Base-by-base conservation (phyloP, 2,888 invertebrate genomes). In the Zygogramma bicolorata region DNA sequence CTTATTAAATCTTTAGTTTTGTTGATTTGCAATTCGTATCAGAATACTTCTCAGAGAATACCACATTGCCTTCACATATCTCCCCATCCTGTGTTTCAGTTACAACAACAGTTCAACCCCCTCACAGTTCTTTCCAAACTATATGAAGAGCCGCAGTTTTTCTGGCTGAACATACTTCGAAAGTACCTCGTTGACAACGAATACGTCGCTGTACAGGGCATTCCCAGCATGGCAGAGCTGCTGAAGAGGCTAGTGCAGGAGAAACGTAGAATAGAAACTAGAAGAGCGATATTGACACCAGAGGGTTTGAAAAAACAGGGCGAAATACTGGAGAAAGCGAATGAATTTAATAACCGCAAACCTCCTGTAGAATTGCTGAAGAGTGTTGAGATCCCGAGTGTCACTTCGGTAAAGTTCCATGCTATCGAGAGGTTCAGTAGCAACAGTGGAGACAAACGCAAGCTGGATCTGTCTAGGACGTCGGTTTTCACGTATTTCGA, bases 401-500 rank as follows among this genome's bases (percentile, higher is more conserved):
- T 93, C 57, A 90, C 91, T 61, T 90, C 90, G 2, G 93, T 97
- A 68, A 90, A 92, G 80, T 94, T 93, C 82, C 93, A 93, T 86
- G 85, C 88, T 70, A 89, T 88, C 20, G 75, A 73, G 3, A 77
- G 87, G 31, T 91, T 88, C 77, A 86, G 87, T 13, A 87, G 88
- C 22, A 88, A 86, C 49, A 84, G 84, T 13, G 60, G 75, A 15
- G 74, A 88, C 38, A 88, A 88, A 67, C 87, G 88, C 79, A 89
- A 90, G 0, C 86, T 90, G 80, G 89, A 92, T 83, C 87, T 94
- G 10, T 85, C 87, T 1, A 88, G 91, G 60, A 86, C 95, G 57
- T 95, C 96, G 0, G 88, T 95, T 20, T 93, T 91, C 82, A 92
- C 95, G 0, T 92, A 94, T 77, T 89, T 95, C 62, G 94, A 96